Percentiles rank a stretch among this genome's conserved stretches.
phyloP scores from a whole-genome alignment of 2,113 vertebrate genomes.

The Machaerirhynchus nigripectus region DNA sequence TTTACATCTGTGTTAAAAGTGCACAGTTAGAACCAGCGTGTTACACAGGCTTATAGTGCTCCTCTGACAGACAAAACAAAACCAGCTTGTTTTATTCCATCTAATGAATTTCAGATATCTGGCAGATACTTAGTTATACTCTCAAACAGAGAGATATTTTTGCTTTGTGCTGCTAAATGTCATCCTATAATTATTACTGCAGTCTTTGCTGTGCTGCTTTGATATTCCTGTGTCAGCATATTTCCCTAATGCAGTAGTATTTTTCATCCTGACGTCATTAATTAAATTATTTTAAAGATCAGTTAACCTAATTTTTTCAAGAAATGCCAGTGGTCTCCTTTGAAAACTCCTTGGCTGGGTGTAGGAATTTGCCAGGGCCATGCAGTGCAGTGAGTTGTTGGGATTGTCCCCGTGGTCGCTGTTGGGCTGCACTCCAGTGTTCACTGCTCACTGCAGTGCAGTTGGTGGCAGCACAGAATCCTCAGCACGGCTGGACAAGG shows the following conservation, averaged over 20 bases:
- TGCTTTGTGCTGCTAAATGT: neutral
- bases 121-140: neutral
- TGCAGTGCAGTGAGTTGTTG: neutral
- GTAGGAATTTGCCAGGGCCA: neutral
- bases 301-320: neutral
- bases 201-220: neutral
- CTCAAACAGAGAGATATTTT: neutral
- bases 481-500: neutral
- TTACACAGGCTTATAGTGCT: neutral
- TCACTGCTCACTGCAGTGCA: neutral
- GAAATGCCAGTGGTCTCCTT: neutral
- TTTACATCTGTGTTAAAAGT: neutral
- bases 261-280: neutral
- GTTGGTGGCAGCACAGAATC: neutral
- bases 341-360: neutral
- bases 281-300: neutral
- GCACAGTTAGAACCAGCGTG: too few species aligned
- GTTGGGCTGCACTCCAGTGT: rapidly evolving
- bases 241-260: neutral
- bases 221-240: neutral
- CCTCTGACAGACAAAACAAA: neutral
- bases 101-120: neutral
- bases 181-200: neutral
- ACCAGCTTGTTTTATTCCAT: neutral
- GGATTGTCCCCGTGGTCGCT: neutral